These are phyloP conservation scores for Indicator maculatus DNA, from an alignment of 2,113 vertebrate species.

Conservation along the genomic window DNA sequence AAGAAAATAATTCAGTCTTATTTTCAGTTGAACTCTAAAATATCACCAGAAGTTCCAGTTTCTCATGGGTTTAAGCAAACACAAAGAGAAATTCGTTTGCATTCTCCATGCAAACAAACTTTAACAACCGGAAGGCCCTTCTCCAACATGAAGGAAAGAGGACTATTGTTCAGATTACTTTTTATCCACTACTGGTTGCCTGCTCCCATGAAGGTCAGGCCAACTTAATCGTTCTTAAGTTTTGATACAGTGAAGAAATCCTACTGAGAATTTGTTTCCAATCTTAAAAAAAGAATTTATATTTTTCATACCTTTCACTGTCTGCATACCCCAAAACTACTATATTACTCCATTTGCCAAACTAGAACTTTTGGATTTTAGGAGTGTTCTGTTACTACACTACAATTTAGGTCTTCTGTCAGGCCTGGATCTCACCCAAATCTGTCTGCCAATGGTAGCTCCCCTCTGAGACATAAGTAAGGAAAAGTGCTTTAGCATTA, in stretches of 20 bases:
- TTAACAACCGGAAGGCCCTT: not conserved
- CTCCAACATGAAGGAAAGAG: not conserved
- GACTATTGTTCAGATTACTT: not conserved
- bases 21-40: constrained; percentile 3
- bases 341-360: not conserved
- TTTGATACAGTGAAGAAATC: not conserved
- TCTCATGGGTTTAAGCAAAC: not conserved
- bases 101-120: not conserved
- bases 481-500: not conserved
- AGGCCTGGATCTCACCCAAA: not conserved
- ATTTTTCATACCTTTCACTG: not conserved
- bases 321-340: not conserved
- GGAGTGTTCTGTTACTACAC: not conserved
- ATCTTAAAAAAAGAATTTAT: not conserved
- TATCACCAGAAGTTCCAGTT: not conserved
- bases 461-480: not conserved
- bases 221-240: not conserved
- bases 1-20: not conserved
- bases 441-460: not conserved
- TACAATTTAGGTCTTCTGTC: not conserved
- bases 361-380: not conserved
- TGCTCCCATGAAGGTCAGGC: not conserved
- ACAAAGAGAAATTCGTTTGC: not conserved
- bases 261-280: not conserved
- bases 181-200: not conserved